These are phyloP conservation scores for Canis aureus DNA, from an alignment of 2,113 vertebrate species.

Conservation along the genomic window DNA sequence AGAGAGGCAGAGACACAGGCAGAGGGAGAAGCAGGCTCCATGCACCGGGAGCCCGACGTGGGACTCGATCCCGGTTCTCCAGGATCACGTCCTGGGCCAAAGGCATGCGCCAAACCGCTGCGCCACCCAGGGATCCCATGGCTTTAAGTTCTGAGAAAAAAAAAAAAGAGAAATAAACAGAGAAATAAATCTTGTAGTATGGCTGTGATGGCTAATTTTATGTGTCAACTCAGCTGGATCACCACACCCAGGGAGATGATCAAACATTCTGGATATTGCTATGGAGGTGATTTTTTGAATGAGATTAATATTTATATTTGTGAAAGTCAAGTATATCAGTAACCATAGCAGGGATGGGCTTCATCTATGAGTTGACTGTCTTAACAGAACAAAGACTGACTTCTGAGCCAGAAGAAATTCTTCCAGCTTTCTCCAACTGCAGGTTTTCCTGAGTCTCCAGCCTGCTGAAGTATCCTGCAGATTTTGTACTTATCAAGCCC, in stretches of 20 bases:
- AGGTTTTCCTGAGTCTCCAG: neutral
- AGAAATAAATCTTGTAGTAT: neutral
- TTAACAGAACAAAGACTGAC: neutral
- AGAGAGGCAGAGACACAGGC: too few relatives aligned
- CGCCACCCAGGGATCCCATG: neutral
- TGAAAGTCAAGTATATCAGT: neutral
- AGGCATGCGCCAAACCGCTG: too few relatives aligned
- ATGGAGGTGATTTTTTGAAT: neutral
- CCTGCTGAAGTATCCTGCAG: neutral
- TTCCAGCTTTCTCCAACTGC: neutral
- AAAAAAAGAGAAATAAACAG: neutral
- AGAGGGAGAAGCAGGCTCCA: too few relatives aligned
- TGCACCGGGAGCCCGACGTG: too few relatives aligned
- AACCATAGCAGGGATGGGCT: neutral
- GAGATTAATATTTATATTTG: neutral
- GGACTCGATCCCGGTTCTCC: too few relatives aligned
- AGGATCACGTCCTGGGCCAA: too few relatives aligned
- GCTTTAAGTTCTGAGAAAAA: neutral
- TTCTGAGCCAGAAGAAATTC: neutral
- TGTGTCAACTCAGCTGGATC: neutral
- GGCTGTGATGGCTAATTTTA: neutral
- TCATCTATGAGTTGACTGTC: neutral
- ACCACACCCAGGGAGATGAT: neutral
- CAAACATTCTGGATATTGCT: neutral
- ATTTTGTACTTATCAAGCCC: neutral